Conservation (phyloP, 2,113 vertebrate species). For the Notarius quadriscutis region DNA sequence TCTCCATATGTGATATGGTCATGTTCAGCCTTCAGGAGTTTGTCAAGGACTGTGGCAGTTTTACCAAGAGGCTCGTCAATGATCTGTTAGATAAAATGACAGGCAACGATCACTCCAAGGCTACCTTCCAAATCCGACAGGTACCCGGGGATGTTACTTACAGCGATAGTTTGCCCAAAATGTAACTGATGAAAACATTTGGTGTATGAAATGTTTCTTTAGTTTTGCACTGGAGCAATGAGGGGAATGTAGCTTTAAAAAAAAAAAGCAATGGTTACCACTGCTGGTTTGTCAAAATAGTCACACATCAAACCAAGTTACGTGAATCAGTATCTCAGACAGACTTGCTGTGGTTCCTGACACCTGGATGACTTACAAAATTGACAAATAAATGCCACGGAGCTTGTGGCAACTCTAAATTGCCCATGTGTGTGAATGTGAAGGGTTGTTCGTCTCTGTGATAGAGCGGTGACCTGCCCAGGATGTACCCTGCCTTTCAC, state of each 20-base stretch:
- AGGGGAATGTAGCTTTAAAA: not conserved
- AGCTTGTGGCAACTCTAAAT: not conserved
- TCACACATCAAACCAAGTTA: not conserved
- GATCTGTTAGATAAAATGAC: constrained; percentile 95
- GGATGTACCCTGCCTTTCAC: too few relatives aligned
- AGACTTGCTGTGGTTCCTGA: not conserved
- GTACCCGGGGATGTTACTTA: constrained; percentile 40
- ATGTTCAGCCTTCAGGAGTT: constrained; percentile 88
- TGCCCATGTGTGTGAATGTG: too few relatives aligned
- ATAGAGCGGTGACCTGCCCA: too few relatives aligned
- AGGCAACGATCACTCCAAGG: constrained; percentile 85
- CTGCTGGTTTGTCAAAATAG: not conserved
- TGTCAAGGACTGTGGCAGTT: constrained; percentile 86
- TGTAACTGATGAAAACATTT: not conserved
- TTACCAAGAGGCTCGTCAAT: constrained; percentile 87
- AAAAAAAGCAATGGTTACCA: not conserved
- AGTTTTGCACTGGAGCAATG: not conserved
- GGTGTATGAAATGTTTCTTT: not conserved
- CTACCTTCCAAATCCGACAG: constrained; percentile 86
- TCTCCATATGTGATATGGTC: not conserved
- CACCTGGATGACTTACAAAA: not conserved
- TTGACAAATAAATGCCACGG: not conserved
- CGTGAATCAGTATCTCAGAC: not conserved
- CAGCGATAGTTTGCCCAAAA: not conserved
- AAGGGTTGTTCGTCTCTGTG: too few relatives aligned